Percentiles rank a stretch among this genome's conserved stretches.
Conservation (phyloP, 2,888 invertebrate genomes). For the Cephus pulcher region DNA sequence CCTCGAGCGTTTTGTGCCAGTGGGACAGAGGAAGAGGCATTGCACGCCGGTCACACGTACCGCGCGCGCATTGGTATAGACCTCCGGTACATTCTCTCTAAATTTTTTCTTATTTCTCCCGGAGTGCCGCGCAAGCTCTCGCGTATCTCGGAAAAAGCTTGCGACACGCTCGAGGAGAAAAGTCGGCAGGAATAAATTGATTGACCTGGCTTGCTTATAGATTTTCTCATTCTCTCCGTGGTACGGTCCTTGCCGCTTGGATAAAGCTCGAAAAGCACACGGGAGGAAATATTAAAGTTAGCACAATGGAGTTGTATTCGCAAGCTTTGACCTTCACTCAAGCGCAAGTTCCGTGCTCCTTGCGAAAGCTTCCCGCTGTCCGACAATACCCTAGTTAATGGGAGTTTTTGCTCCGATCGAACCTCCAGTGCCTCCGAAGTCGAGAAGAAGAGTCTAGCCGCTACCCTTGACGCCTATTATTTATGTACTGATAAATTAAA, state of each 20-base stretch:
- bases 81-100: background rate
- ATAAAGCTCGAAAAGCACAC: background rate
- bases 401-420: background rate
- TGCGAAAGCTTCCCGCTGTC: background rate
- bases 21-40: background rate
- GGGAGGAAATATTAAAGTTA: background rate
- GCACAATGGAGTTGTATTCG: background rate
- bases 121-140: background rate
- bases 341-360: background rate
- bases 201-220: background rate
- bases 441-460: background rate
- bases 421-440: background rate
- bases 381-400: background rate
- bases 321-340: background rate
- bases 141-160: background rate
- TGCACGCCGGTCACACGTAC: background rate
- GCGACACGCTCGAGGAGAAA: background rate
- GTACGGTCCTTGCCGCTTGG: background rate
- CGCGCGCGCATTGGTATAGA: background rate
- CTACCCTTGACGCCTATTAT: background rate
- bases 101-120: background rate
- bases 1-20: background rate
- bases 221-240: background rate
- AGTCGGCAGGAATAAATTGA: background rate
- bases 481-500: no score